A percentile compares a stretch with the other conserved stretches of the same genome.
phyloP scores from a whole-genome alignment of 1,140 invertebrate genomes.

The Latrodectus geometricus region DNA sequence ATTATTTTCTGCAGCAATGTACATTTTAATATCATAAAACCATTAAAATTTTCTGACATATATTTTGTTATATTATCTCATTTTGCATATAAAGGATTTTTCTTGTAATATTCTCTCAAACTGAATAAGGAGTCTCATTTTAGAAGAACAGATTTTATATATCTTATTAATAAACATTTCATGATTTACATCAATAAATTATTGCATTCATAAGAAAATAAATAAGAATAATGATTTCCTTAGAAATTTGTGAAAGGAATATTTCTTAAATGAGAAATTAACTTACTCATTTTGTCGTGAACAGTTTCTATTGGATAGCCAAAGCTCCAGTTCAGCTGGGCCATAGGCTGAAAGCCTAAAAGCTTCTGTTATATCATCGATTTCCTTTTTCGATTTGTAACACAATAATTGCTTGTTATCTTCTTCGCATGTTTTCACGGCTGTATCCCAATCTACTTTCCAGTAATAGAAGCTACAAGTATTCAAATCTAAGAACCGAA shows the following conservation, averaged over 20 bases:
- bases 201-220: no score
- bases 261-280: background rate
- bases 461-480: slow-evolving; percentile 40
- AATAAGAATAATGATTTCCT: no score
- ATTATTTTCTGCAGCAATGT: no score
- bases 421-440: background rate
- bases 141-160: no score
- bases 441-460: slow-evolving; percentile 25
- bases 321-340: slow-evolving; percentile 18
- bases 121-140: no score
- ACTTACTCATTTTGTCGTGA: slow-evolving; percentile 13
- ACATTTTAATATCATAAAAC: no score
- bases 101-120: no score
- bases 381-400: slow-evolving; percentile 44
- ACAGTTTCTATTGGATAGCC: slow-evolving; percentile 27
- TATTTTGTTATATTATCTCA: no score
- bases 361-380: slow-evolving; percentile 45
- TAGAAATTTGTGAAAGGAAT: background rate
- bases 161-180: no score
- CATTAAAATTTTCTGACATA: no score
- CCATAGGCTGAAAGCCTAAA: slow-evolving; percentile 25
- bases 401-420: slow-evolving; percentile 38
- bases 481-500: slow-evolving; percentile 1
- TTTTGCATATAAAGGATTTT: no score
- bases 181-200: no score